Conservation (phyloP, 2,113 vertebrate species). For the Geococcyx californianus region DNA sequence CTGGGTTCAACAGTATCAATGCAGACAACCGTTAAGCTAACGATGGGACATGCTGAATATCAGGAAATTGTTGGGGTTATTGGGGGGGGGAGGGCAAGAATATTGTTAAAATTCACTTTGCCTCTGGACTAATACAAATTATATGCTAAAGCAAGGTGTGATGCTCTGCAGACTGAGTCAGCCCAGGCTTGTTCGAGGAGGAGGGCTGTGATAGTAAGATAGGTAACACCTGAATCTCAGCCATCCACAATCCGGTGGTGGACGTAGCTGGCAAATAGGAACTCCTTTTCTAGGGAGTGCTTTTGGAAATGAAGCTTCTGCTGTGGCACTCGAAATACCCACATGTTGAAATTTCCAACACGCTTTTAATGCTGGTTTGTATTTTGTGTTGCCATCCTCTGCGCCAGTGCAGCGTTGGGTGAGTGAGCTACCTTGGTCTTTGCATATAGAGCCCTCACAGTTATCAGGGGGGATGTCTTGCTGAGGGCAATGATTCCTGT, state of each 20-base stretch:
- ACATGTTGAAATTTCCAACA: background rate
- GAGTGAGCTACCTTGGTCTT: background rate
- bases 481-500: fast-evolving
- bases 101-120: background rate
- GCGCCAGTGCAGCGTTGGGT: background rate
- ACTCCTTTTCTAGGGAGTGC: background rate
- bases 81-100: background rate
- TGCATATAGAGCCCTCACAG: background rate
- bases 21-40: background rate
- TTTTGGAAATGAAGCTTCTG: background rate
- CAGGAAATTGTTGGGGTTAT: background rate
- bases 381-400: background rate
- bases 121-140: background rate
- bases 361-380: background rate
- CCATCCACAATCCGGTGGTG: background rate
- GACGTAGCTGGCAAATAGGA: background rate
- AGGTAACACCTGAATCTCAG: fast-evolving
- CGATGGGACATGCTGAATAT: background rate
- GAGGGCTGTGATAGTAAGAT: background rate
- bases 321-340: background rate
- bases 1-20: fast-evolving
- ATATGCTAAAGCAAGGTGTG: background rate
- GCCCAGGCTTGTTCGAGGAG: background rate
- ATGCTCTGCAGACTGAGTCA: background rate
- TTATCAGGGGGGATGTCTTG: fast-evolving